phyloP scores from a whole-genome alignment of 2,113 vertebrate genomes.

The Sisor rabdophorus region DNA sequence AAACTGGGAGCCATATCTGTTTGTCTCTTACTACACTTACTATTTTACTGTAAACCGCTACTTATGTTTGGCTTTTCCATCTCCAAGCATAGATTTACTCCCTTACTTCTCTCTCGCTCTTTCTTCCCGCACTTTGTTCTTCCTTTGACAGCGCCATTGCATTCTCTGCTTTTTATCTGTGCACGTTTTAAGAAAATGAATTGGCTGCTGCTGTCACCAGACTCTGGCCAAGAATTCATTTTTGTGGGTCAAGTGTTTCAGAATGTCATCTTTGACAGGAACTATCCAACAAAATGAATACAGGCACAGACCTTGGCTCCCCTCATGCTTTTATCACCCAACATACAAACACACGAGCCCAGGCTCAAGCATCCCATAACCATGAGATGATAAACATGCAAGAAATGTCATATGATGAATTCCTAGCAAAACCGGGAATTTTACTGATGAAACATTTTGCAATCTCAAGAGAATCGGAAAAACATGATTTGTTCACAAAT shows the following conservation, averaged over 20 bases:
- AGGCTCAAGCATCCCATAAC: conserved; percentile 31
- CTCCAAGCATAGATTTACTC: conserved; percentile 62
- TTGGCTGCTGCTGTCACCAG: conserved; percentile 54
- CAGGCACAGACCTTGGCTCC: conserved; percentile 60
- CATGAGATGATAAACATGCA: conserved; percentile 25
- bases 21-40: conserved; percentile 34
- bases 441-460: background rate
- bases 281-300: conserved; percentile 70
- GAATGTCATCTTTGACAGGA: conserved; percentile 61
- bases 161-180: conserved; percentile 65
- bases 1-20: conserved; percentile 35
- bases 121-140: conserved; percentile 30
- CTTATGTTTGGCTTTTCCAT: conserved; percentile 68
- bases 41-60: conserved; percentile 54
- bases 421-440: background rate
- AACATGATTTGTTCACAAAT: background rate
- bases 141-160: conserved; percentile 66
- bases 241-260: conserved; percentile 57
- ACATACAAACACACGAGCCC: conserved; percentile 58
- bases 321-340: conserved; percentile 57
- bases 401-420: conserved; percentile 1
- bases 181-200: conserved; percentile 70
- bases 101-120: conserved; percentile 37
- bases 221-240: conserved; percentile 56
- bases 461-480: background rate